phyloP scores from a whole-genome alignment of 2,113 vertebrate genomes.

The Typhlomys cinereus region DNA sequence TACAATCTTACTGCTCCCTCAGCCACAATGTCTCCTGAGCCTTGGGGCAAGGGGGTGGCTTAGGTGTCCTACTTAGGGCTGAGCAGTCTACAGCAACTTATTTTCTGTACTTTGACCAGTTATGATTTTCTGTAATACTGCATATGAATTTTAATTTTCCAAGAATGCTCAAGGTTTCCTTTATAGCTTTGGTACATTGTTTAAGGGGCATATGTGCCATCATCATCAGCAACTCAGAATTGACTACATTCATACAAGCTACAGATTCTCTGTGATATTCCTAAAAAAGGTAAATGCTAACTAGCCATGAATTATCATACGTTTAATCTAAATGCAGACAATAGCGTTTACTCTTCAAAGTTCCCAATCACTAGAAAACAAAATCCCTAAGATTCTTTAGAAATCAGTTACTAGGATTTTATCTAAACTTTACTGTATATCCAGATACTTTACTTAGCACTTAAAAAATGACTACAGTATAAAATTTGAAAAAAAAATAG shows the following conservation, averaged over 20 bases:
- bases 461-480: background rate
- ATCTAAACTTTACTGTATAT: background rate
- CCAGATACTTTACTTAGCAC: background rate
- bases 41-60: too few relatives aligned
- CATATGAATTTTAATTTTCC: slow-evolving; percentile 11
- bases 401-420: background rate
- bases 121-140: too few relatives aligned
- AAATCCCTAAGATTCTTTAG: background rate
- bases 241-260: background rate
- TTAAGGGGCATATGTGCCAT: slow-evolving; percentile 15
- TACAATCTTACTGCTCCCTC: too few relatives aligned
- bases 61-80: too few relatives aligned
- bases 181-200: background rate
- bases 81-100: too few relatives aligned
- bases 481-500: background rate
- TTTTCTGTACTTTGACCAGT: too few relatives aligned
- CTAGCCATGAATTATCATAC: background rate
- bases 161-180: background rate
- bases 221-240: background rate
- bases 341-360: background rate
- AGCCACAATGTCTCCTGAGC: too few relatives aligned
- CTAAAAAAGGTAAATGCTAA: background rate
- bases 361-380: background rate
- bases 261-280: background rate
- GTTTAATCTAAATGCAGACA: background rate